phyloP scores from a whole-genome alignment of 2,888 invertebrate species.

The Scaptomyza reducta region DNA sequence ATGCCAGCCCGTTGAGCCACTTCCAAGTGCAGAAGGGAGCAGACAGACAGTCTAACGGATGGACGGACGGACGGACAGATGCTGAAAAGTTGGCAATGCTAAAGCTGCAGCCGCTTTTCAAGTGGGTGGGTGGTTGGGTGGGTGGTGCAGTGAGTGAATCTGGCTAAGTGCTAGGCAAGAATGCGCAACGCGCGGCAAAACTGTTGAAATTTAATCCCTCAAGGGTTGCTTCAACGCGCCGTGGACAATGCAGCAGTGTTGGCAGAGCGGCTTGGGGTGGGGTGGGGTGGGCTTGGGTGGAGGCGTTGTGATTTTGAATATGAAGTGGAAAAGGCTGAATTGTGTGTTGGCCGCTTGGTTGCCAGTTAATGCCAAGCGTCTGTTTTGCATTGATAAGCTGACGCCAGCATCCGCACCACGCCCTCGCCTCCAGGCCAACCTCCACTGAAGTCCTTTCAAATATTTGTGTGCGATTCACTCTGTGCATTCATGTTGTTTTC shows the following conservation, averaged over 20 bases:
- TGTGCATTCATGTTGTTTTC: conserved; percentile 10
- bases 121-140: conserved; percentile 14
- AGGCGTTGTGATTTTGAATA: conserved; percentile 44
- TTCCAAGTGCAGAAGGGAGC: conserved; percentile 29
- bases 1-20: conserved; percentile 40
- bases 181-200: conserved; percentile 66
- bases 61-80: conserved; percentile 12
- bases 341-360: conserved; percentile 18
- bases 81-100: conserved; percentile 64
- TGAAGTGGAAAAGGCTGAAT: conserved; percentile 34
- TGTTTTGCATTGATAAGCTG: conserved; percentile 80
- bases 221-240: conserved; percentile 78
- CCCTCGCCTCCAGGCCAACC: background rate
- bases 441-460: conserved; percentile 41
- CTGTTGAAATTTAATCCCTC: conserved; percentile 80
- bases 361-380: conserved; percentile 65
- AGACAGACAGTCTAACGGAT: background rate
- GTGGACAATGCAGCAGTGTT: conserved; percentile 47
- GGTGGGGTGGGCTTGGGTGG: conserved; percentile 7
- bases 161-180: conserved; percentile 67
- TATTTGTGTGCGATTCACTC: conserved; percentile 30
- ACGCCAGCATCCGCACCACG: conserved; percentile 3
- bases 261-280: background rate
- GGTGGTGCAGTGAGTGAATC: conserved; percentile 32
- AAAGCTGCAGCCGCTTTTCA: conserved; percentile 35